Conservation (phyloP, 1,140 invertebrate genomes). For the Musca vetustissima region DNA sequence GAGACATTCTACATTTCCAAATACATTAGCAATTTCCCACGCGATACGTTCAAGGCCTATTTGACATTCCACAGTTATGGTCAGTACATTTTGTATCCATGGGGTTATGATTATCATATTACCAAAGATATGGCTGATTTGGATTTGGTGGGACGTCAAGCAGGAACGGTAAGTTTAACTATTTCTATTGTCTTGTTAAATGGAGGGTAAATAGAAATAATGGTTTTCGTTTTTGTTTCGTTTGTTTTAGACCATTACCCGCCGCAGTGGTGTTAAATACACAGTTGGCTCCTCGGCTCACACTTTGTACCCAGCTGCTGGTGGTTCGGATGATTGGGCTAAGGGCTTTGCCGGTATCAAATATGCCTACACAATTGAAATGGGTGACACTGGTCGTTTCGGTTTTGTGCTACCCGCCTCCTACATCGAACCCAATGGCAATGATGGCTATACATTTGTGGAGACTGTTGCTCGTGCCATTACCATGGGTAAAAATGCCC, state of each 20-base stretch:
- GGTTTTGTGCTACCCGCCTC: conserved; percentile 85
- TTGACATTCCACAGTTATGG: conserved; percentile 87
- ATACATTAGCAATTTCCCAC: conserved; percentile 59
- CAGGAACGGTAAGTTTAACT: conserved; percentile 60
- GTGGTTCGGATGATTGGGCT: conserved; percentile 91
- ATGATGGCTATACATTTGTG: conserved; percentile 83
- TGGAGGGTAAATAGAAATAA: neutral
- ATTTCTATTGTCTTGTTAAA: neutral
- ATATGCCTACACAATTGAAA: conserved; percentile 86
- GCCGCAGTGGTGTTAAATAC: conserved; percentile 67
- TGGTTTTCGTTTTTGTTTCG: neutral
- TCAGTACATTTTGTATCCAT: conserved; percentile 83
- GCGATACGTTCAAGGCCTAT: conserved; percentile 69
- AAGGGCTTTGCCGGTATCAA: conserved; percentile 80
- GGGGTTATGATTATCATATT: conserved; percentile 74
- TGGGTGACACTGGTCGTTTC: conserved; percentile 83
- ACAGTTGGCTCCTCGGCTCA: conserved; percentile 74
- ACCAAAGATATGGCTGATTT: conserved; percentile 74
- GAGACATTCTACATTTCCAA: conserved; percentile 76
- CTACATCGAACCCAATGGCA: conserved; percentile 78
- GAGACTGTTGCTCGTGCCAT: conserved; percentile 68
- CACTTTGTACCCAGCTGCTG: conserved; percentile 76
- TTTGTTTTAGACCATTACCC: conserved; percentile 65
- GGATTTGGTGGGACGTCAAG: conserved; percentile 67
- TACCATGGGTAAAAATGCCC: conserved; percentile 30